Evolutionary conservation across 2,113 vertebrate species (phyloP).

Genomic region (Symphodus melops): DNA sequence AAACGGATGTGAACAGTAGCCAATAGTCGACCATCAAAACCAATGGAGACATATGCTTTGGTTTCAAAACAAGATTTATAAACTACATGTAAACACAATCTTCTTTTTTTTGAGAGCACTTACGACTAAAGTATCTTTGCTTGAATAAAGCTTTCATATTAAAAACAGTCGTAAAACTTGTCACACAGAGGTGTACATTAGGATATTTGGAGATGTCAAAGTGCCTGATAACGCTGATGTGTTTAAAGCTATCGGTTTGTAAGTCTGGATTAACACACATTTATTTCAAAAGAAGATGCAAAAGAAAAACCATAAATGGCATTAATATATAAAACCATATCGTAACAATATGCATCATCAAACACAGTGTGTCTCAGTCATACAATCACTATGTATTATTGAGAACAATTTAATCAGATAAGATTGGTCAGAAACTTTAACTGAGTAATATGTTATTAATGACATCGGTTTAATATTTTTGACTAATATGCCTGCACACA

Average conservation of each 20-base stretch:
- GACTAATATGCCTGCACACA: conserved; percentile 31
- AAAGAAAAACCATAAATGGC: too few species aligned
- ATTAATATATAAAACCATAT: too few species aligned
- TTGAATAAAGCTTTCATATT: background rate
- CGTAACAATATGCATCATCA: background rate
- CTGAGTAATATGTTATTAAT: conserved; percentile 15
- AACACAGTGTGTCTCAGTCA: background rate
- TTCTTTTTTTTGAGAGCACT: background rate
- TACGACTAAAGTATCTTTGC: background rate
- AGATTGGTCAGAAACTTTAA: background rate
- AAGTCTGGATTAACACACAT: background rate
- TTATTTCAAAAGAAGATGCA: background rate
- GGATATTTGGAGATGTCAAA: too few species aligned
- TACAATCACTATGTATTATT: background rate
- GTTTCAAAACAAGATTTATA: conserved; percentile 44
- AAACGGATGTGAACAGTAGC: conserved; percentile 15
- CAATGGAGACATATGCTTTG: background rate
- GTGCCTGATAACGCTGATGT: background rate
- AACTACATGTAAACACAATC: too few species aligned
- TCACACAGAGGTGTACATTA: too few species aligned
- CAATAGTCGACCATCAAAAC: conserved; percentile 11
- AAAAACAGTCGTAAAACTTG: too few species aligned
- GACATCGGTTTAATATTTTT: conserved; percentile 32
- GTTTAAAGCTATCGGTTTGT: background rate
- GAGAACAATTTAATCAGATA: background rate